Conservation (phyloP, 2,797 vertebrate genomes). For the Artibeus lituratus region DNA sequence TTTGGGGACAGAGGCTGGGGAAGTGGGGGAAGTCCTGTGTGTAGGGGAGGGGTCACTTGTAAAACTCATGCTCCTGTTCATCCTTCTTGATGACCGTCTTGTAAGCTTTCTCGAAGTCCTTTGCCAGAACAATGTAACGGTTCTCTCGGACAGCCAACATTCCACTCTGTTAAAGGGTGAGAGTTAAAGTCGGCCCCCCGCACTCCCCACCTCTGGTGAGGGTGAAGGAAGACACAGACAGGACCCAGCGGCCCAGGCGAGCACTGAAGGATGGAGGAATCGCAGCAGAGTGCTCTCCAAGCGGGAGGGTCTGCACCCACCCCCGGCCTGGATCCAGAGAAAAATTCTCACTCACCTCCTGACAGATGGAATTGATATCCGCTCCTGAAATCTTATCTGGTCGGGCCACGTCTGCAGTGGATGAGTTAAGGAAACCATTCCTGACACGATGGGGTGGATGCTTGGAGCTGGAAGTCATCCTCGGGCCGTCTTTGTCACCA, state of each 20-base stretch:
- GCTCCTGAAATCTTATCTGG: conserved; percentile 97
- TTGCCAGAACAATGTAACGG: conserved; percentile 94
- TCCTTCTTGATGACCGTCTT: conserved; percentile 97
- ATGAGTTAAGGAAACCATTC: conserved; percentile 81
- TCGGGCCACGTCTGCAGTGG: conserved; percentile 89
- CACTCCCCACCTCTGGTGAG: neutral
- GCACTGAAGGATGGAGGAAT: neutral
- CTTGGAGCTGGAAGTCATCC: neutral
- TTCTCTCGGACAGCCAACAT: conserved; percentile 96
- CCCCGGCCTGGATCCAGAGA: neutral
- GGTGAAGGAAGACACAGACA: neutral
- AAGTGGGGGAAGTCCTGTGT: neutral
- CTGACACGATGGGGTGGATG: neutral
- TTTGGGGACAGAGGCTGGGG: neutral
- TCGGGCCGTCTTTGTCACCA: neutral
- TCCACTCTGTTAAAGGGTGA: conserved; percentile 84
- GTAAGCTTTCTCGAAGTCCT: conserved; percentile 96
- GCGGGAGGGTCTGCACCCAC: neutral
- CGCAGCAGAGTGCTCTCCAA: neutral
- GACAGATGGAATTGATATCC: conserved; percentile 97
- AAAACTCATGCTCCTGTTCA: conserved; percentile 97
- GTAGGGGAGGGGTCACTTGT: conserved; percentile 83
- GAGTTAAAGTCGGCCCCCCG: neutral
- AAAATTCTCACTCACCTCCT: conserved; percentile 86
- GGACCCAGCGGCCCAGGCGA: neutral